phyloP scores from a whole-genome alignment of 2,797 vertebrate species.

The Epinephelus malabaricus region DNA sequence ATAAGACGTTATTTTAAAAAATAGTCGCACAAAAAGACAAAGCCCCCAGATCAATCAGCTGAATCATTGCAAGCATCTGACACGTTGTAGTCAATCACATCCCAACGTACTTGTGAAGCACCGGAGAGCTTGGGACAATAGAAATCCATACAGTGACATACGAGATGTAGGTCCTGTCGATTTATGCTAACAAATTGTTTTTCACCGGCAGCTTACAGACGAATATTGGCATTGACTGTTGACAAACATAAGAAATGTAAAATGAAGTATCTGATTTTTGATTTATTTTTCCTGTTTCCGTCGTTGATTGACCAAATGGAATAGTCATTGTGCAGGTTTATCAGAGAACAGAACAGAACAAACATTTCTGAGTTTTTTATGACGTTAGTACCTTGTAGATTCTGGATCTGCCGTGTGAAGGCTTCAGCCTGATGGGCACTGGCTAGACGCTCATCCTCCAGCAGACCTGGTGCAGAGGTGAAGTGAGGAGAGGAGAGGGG shows the following conservation, averaged over 20 bases:
- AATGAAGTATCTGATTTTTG: background rate
- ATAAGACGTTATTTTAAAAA: background rate
- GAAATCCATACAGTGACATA: conserved; percentile 24
- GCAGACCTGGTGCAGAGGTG: conserved; percentile 83
- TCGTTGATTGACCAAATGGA: background rate
- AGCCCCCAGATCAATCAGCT: conserved; percentile 2
- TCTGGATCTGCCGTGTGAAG: conserved; percentile 93
- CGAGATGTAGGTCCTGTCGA: conserved; percentile 9
- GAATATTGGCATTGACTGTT: background rate
- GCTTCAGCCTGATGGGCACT: conserved; percentile 93
- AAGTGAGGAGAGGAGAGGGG: conserved; percentile 4
- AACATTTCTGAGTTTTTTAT: background rate
- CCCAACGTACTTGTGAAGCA: background rate
- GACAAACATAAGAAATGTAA: background rate
- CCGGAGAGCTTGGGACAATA: conserved; percentile 14
- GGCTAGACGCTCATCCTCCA: conserved; percentile 93
- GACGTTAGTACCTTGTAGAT: conserved; percentile 88
- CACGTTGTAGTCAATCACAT: background rate
- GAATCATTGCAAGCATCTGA: conserved; percentile 12
- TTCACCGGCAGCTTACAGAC: background rate
- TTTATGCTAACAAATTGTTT: background rate
- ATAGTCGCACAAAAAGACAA: background rate
- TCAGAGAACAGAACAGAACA: background rate
- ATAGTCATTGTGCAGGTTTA: background rate
- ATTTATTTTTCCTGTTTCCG: background rate